Base-by-base conservation (phyloP, 2,113 vertebrate genomes). In the Rhea americana region DNA sequence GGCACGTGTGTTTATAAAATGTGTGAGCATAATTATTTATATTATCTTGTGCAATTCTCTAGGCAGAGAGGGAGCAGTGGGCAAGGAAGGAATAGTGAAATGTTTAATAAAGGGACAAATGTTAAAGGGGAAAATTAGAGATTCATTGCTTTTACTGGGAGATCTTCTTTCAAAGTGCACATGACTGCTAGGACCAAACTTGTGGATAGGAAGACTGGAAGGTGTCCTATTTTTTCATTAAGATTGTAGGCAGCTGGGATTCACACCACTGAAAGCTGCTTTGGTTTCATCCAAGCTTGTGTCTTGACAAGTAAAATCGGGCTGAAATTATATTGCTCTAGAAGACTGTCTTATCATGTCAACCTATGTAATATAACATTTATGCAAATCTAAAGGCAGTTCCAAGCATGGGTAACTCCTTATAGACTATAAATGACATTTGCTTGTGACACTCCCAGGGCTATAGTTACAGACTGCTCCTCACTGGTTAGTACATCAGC, bases 21-120 rank as follows among this genome's bases (percentile, higher is more conserved):
- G 56, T 53, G 37, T 22, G 79, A 51, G 75, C n/a, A 14, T 85
- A 66, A 82, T 80, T 93, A 87, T 59, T 89, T 90, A 39, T 35
- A 78, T 68, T 47, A 32, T 63, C 89, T 92, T 87, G 76, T 90
- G 87, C 79, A 92, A 77, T 59, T 91, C 85, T 61, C 55, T 39
- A 71, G 85, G 84, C 62, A 63, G 93, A 91, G 85, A 94, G 56
- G 43, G 82, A 93, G 84, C 78, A 87, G 87, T 70, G 56, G 81
- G 86, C 87, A 91, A 81, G 39, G 70, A 84, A 77, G 91, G 78
- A 95, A 67, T 59, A 82, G 75, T 5, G 51, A 94, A 66, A 56
- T 17, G 20, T 87, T 47, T 75, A 67, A 90, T 81, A 48, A 76
- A 86, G 66, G 80, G 90, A 50, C 67, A 28, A 1, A 62, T 28